A percentile compares a stretch with the other conserved stretches of the same genome.
Evolutionary conservation across 2,888 invertebrate genomes (phyloP).

Genomic region (Lysandra bellargus): DNA sequence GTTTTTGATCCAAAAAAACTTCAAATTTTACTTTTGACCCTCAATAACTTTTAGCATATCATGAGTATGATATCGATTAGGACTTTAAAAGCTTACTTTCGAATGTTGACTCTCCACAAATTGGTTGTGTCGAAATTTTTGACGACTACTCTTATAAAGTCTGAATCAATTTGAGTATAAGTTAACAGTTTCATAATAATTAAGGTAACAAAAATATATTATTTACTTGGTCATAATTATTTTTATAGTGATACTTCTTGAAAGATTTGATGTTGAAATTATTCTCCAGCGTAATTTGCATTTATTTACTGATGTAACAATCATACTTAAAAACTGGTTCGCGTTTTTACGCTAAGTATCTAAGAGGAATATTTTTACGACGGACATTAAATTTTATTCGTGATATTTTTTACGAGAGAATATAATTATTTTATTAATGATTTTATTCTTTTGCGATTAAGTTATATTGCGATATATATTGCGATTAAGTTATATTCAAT

Average conservation of each 20-base stretch:
- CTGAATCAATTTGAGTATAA: no score
- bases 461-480: neutral
- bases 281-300: neutral
- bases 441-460: neutral
- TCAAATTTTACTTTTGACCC: neutral
- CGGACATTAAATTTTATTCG: neutral
- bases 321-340: neutral
- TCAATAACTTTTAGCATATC: neutral
- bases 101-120: no score
- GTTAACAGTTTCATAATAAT: neutral
- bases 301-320: conserved; percentile 2
- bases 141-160: no score
- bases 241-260: neutral
- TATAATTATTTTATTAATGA: neutral
- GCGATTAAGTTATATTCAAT: neutral
- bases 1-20: no score
- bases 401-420: neutral
- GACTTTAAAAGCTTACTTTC: no score
- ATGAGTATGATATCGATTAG: no score
- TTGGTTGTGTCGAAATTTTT: no score
- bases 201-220: neutral
- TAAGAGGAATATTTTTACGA: neutral
- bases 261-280: neutral
- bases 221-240: neutral
- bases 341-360: neutral